Evolutionary conservation across 2,888 invertebrate genomes (phyloP), one percentile per base, ranked within the genome.

Genomic region (Malacosoma neustria): DNA sequence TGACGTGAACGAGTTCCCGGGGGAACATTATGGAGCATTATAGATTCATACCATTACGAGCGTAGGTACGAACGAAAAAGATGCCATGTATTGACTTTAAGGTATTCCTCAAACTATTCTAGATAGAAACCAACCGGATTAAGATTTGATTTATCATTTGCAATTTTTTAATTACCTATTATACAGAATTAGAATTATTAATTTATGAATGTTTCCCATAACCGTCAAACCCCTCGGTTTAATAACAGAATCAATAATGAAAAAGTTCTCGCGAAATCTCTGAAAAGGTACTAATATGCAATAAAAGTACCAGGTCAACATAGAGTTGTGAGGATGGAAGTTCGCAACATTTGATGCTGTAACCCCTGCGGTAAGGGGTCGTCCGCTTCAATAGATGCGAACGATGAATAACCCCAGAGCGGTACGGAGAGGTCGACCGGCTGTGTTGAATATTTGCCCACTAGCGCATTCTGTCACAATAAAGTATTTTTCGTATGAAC

Each of bases 241-340:
- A n/a, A n/a, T n/a, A n/a, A n/a, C n/a, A n/a, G n/a, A n/a, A n/a
- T n/a, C n/a, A n/a, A n/a, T n/a, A n/a, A n/a, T n/a, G n/a, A n/a
- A n/a, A n/a, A n/a, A n/a, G n/a, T n/a, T n/a, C 60, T 71, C 75
- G 81, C 80, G 50, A 81, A 81, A 73, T 61, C 45, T 45, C 50
- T 52, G 60, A 65, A 65, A 61, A 54, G 40, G 49, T 62, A 75
- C 71, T 66, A 81, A 76, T 82, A 77, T 84, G 84, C 84, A 84
- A 85, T 84, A 82, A 80, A 82, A 65, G 65, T 77, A 85, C 84
- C 59, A 82, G 80, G 81, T 41, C 39, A 41, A 43, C 75, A 84
- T 71, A 66, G 48, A 58, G 42, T 40, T 43, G 33, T 61, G 57
- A 60, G 56, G 69, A 63, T 69, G 62, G 46, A 43, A 67, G 61